Percentiles rank a stretch among this genome's conserved stretches.
Evolutionary conservation across 2,113 vertebrate species (phyloP).

Genomic region (Oophaga pumilio): DNA sequence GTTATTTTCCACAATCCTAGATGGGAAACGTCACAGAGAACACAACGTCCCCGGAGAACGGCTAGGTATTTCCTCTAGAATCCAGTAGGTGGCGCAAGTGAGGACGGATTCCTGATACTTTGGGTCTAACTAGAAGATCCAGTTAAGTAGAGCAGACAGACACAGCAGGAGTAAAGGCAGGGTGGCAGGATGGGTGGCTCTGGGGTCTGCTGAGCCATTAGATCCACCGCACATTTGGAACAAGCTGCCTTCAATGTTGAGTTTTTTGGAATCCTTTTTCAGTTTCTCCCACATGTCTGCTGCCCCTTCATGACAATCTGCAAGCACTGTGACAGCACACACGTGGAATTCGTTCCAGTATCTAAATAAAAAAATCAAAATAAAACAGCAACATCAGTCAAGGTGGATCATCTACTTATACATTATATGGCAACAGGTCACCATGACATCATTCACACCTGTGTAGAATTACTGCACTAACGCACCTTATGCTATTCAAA

Average conservation of each 20-base stretch:
- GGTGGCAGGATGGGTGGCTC: constrained; percentile 68
- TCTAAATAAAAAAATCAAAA: constrained; percentile 74
- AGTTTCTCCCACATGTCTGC: constrained; percentile 97
- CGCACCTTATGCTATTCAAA: background rate
- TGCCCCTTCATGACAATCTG: constrained; percentile 97
- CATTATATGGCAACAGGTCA: no score
- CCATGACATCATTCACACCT: background rate
- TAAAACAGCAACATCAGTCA: constrained; percentile 61
- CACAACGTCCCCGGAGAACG: constrained; percentile 72
- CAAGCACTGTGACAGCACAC: constrained; percentile 91
- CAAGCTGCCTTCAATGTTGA: constrained; percentile 95
- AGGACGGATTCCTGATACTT: constrained; percentile 60
- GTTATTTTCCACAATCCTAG: constrained; percentile 68
- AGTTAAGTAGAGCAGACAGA: constrained; percentile 83
- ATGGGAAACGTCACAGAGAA: constrained; percentile 73
- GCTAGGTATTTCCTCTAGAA: constrained; percentile 71
- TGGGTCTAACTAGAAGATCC: constrained; percentile 78
- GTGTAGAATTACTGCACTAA: background rate
- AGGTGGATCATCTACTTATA: no score
- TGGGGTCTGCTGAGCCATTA: constrained; percentile 75
- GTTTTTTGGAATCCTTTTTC: constrained; percentile 93
- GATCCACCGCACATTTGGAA: constrained; percentile 93
- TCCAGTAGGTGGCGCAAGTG: constrained; percentile 71
- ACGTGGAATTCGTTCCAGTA: constrained; percentile 98
- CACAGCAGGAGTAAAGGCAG: constrained; percentile 77